These are phyloP conservation scores for Apostichopus parvimensis DNA, from an alignment of 35 echinoderm and acorn worm species.

Conservation along the genomic window DNA sequence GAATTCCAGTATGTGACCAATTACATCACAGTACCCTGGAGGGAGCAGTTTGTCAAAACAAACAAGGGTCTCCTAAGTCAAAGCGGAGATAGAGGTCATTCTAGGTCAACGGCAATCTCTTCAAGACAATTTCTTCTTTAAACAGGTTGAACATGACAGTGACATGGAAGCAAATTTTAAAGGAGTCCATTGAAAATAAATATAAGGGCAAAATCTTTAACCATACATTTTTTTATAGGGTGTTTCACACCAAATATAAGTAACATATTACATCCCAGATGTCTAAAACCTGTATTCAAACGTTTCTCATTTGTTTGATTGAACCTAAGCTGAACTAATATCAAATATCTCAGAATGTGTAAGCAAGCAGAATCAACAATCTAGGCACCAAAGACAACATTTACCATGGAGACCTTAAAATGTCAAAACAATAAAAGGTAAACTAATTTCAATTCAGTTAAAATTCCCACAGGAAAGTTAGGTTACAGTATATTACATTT, in stretches of 20 bases:
- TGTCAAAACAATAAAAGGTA: background rate
- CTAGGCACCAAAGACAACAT: too few species aligned
- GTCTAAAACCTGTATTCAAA: too few species aligned
- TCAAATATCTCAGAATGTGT: too few species aligned
- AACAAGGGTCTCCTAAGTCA: background rate
- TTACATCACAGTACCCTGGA: constrained; percentile 29
- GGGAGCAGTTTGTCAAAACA: constrained; percentile 30
- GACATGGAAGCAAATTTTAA: background rate
- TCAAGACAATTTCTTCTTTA: background rate
- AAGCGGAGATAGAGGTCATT: constrained; percentile 14
- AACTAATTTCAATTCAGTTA: background rate
- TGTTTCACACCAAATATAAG: too few species aligned
- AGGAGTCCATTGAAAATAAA: too few species aligned
- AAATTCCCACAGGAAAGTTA: background rate
- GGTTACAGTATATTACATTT: background rate
- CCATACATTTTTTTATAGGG: too few species aligned
- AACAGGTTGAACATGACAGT: background rate
- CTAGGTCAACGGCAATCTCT: constrained; percentile 12
- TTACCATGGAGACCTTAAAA: too few species aligned
- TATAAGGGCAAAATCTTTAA: too few species aligned
- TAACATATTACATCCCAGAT: too few species aligned
- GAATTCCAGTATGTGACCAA: background rate
- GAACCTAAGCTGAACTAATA: too few species aligned
- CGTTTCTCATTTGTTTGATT: too few species aligned
- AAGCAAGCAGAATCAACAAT: too few species aligned